Evolutionary conservation across 2,888 invertebrate genomes (phyloP).

Genomic region (Trachelus stipa): DNA sequence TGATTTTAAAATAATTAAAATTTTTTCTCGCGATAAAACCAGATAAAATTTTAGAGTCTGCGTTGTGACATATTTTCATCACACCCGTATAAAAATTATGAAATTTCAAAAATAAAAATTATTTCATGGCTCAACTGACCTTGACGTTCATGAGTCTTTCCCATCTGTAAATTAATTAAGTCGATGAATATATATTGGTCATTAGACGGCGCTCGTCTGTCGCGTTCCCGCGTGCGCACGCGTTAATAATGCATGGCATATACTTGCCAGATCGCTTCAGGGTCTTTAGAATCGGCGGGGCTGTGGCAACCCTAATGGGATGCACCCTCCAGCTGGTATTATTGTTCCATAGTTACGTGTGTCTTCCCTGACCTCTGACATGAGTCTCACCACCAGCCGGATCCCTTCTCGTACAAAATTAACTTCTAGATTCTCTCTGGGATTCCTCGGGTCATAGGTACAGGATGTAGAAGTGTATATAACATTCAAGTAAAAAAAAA

Average conservation of each 20-base stretch:
- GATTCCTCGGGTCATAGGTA: not conserved
- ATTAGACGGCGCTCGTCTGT: constrained; percentile 48
- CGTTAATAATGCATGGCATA: constrained; percentile 54
- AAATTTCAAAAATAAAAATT: not conserved
- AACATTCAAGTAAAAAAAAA: not conserved
- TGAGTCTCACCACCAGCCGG: constrained; percentile 22
- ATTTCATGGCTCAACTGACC: constrained; percentile 19
- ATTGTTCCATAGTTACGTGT: constrained; percentile 38
- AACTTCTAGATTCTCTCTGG: not conserved
- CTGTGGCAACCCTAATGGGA: constrained; percentile 44
- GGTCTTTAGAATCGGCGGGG: constrained; percentile 34
- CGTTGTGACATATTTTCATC: not conserved
- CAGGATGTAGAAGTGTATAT: not conserved
- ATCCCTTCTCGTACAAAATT: constrained; percentile 10
- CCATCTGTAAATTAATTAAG: constrained; percentile 51
- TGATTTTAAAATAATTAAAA: not conserved
- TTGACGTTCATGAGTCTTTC: constrained; percentile 20
- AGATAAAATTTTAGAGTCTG: too few species aligned
- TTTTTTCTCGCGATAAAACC: too few species aligned
- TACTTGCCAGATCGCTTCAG: constrained; percentile 46
- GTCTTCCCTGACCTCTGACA: constrained; percentile 46
- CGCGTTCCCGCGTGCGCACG: constrained; percentile 24
- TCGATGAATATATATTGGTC: constrained; percentile 59
- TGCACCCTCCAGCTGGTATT: constrained; percentile 46
- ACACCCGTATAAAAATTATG: not conserved